phyloP scores from a whole-genome alignment of 64 coral and sea anemone genomes.

The Trachythela sp. region DNA sequence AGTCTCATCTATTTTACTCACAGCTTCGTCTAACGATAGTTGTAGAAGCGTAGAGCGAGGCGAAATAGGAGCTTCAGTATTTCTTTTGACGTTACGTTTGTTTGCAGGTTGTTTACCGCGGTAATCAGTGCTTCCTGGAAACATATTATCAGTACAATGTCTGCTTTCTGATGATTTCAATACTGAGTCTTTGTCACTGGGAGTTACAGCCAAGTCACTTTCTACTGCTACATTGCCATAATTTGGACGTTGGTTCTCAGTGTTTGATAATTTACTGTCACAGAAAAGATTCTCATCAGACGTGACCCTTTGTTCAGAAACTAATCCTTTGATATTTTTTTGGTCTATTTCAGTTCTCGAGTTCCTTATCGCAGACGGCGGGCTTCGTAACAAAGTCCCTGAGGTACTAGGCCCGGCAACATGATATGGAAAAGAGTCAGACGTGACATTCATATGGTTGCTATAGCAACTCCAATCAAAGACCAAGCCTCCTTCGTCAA shows the following conservation, averaged over 20 bases:
- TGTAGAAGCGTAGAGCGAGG: background rate
- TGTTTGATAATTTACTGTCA: too few species aligned
- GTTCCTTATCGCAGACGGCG: background rate
- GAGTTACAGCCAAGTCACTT: too few species aligned
- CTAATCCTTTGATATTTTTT: background rate
- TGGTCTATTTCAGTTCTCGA: background rate
- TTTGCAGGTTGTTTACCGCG: background rate
- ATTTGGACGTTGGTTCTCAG: too few species aligned
- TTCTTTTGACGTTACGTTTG: background rate
- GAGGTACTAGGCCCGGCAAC: background rate
- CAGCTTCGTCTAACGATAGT: too few species aligned
- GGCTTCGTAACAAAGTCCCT: background rate
- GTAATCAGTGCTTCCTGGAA: background rate
- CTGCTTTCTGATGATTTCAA: too few species aligned
- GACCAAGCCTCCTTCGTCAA: background rate
- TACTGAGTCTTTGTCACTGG: too few species aligned
- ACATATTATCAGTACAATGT: background rate
- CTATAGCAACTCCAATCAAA: slow-evolving; percentile 30
- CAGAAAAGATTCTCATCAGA: too few species aligned
- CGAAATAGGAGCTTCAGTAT: background rate
- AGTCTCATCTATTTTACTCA: background rate
- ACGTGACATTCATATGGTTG: background rate
- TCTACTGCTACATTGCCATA: too few species aligned
- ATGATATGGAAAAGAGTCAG: background rate
- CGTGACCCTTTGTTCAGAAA: too few species aligned